Evolutionary conservation across 2,888 invertebrate genomes (phyloP).

Genomic region (Pantelozetes paolii): DNA sequence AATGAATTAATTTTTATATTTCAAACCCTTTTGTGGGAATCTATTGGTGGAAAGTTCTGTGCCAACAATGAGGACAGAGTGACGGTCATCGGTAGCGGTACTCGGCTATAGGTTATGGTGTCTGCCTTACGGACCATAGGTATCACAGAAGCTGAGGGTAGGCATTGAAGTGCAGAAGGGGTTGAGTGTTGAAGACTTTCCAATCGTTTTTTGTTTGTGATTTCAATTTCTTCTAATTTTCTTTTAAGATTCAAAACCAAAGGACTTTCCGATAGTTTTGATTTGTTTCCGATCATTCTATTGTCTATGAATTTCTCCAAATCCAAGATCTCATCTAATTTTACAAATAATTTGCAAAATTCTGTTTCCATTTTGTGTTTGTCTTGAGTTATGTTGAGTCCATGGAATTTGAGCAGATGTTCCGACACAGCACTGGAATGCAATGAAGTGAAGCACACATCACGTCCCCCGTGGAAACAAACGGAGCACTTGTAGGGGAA

Average conservation of each 20-base stretch:
- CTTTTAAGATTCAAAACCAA: background rate
- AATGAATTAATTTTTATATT: background rate
- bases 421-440: background rate
- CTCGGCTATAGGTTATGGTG: too few relatives aligned
- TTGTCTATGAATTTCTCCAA: conserved; percentile 11
- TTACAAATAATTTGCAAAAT: background rate
- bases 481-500: conserved; percentile 13
- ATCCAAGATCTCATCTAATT: background rate
- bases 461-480: conserved; percentile 1
- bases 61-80: background rate
- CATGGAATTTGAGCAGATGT: background rate
- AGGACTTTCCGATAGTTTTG: background rate
- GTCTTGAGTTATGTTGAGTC: background rate
- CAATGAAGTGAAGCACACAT: background rate
- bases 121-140: too few relatives aligned
- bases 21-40: background rate
- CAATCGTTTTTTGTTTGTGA: background rate
- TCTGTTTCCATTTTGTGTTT: background rate
- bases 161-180: background rate
- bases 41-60: background rate
- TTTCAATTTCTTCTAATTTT: conserved; percentile 18
- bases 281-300: background rate
- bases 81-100: too few relatives aligned
- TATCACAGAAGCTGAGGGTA: too few relatives aligned
- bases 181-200: background rate